Percentiles rank a stretch among this genome's conserved stretches.
Evolutionary conservation across 2,797 vertebrate species (phyloP).

Genomic region (Mormyrops boulengeri): DNA sequence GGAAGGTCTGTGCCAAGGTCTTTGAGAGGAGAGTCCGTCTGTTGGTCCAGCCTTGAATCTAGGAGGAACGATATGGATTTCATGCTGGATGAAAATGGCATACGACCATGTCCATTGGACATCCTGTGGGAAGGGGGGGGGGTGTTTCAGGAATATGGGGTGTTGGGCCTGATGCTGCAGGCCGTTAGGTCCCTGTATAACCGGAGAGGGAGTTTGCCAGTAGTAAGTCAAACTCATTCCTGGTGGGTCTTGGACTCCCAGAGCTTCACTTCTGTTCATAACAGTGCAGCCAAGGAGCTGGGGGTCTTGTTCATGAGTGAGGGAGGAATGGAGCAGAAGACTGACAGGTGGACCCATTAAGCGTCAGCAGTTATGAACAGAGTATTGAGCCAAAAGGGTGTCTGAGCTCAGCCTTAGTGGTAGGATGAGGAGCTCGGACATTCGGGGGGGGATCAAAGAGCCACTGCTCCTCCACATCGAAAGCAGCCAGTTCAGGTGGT

Average conservation of each 20-base stretch:
- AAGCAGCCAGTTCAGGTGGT: no score
- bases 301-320: background rate
- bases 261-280: background rate
- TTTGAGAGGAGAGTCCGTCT: background rate
- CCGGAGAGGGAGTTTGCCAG: background rate
- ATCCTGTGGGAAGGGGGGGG: background rate
- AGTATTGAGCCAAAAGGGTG: no score
- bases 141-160: background rate
- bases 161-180: no score
- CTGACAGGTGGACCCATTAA: background rate
- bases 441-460: no score
- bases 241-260: background rate
- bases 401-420: no score
- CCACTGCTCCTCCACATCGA: no score
- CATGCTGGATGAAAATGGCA: background rate
- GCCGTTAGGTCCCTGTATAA: background rate
- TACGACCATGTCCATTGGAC: background rate
- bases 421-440: background rate
- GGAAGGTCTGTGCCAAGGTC: background rate
- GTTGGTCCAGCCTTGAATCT: background rate
- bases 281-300: background rate
- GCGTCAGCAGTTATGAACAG: background rate
- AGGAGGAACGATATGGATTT: background rate
- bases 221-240: background rate
- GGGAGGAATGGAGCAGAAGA: background rate